These are phyloP conservation scores for Hylaea fasciaria DNA, from an alignment of 2,888 invertebrate genomes.

Conservation along the genomic window DNA sequence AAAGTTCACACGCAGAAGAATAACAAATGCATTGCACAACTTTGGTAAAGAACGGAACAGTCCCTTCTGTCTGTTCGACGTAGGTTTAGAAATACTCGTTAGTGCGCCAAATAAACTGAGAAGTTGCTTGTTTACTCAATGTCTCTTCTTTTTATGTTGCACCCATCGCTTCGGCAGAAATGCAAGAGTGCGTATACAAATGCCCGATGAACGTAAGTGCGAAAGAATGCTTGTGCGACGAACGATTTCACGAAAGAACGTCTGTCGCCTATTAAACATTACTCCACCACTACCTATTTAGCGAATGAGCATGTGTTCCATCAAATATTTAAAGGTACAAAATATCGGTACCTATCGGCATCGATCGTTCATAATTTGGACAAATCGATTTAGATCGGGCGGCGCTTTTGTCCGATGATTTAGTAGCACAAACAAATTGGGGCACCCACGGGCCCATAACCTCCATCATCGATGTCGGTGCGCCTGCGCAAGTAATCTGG, in stretches of 20 bases:
- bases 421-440: constrained; percentile 81
- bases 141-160: too few species aligned
- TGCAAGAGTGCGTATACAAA: too few species aligned
- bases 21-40: constrained; percentile 37
- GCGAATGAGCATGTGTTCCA: constrained; percentile 61
- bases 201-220: too few species aligned
- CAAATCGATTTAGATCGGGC: constrained; percentile 82
- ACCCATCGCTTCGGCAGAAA: too few species aligned
- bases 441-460: constrained; percentile 49
- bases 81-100: neutral
- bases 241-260: too few species aligned
- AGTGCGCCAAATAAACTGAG: neutral
- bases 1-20: constrained; percentile 29
- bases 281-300: constrained; percentile 31
- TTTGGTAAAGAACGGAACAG: constrained; percentile 17
- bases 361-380: constrained; percentile 74
- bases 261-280: constrained; percentile 21
- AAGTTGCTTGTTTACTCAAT: too few species aligned
- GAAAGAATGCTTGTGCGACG: too few species aligned
- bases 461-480: constrained; percentile 26
- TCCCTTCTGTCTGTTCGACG: constrained; percentile 14
- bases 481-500: constrained; percentile 64
- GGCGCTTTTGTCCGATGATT: constrained; percentile 81
- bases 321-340: constrained; percentile 68
- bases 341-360: constrained; percentile 47